Conservation (phyloP, 2,888 invertebrate species). For the Drosophila birchii region DNA sequence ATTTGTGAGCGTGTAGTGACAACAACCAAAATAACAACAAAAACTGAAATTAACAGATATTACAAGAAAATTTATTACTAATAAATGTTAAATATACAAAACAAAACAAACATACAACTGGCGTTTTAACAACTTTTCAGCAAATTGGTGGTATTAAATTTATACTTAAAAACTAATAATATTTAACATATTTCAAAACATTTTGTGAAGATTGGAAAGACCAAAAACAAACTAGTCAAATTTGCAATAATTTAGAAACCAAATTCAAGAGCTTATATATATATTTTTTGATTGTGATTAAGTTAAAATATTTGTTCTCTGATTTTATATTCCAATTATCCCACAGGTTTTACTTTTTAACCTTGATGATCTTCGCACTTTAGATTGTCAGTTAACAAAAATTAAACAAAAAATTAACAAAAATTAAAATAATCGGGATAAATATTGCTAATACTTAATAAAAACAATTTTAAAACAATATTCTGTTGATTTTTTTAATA, state of each 20-base stretch:
- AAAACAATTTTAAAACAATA: neutral
- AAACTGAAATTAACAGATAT: constrained; percentile 49
- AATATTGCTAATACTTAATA: neutral
- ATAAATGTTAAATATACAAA: constrained; percentile 76
- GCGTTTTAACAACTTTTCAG: neutral
- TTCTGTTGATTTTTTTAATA: neutral
- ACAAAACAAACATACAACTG: constrained; percentile 4
- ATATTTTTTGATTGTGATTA: too few relatives aligned
- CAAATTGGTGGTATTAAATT: neutral
- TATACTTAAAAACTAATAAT: too few relatives aligned
- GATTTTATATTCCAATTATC: neutral
- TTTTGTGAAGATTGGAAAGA: too few relatives aligned
- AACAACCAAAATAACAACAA: constrained; percentile 47
- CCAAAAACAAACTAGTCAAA: too few relatives aligned
- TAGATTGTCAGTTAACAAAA: too few relatives aligned
- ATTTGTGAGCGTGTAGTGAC: constrained; percentile 69
- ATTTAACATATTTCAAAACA: too few relatives aligned
- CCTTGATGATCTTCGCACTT: neutral
- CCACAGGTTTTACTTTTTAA: neutral
- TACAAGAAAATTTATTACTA: constrained; percentile 66
- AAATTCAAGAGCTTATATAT: too few relatives aligned
- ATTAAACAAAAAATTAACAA: too few relatives aligned
- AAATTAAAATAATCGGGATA: neutral
- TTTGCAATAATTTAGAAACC: too few relatives aligned
- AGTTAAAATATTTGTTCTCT: too few relatives aligned